Evolutionary conservation across 2,797 vertebrate species (phyloP), one percentile per base, ranked within the genome.

Genomic region (Cirrhinus mrigala): DNA sequence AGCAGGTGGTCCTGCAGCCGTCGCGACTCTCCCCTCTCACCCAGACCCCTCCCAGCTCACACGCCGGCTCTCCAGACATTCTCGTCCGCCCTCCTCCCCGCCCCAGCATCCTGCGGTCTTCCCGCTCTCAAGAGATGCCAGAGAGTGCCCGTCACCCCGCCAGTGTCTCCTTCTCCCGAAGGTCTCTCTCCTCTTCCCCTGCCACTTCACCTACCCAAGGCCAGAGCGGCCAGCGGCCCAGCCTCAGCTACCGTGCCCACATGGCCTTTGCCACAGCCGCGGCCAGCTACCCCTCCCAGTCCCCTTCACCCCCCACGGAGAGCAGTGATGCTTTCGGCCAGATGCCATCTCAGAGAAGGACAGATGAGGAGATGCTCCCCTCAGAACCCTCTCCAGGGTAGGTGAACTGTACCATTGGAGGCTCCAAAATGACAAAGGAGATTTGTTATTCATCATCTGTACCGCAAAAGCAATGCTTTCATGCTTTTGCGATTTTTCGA

Each of bases 1-100:
- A 98, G 95, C 98, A 98, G 89, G 96, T 99, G 96, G 98, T 99
- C 92, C 97, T 99, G 92, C 98, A 98, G 94, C 98, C 98, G 84
- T 99, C 98, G 0, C 96, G 97, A 90, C 98, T 99, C 91, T 99
- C 98, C 87, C 98, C 98, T 85, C 96, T 99, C 90, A 98, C 98
- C 93, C 98, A 99, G 95, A 99, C 98, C 85, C 98, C 98, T 89
- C 96, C 98, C 90, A 99, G 97, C 94, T 98, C 98, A 93, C 96
- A 96, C 79, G 97, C 97, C 40, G 97, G 97, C 93, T 99, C 98
- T 80, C 98, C 98, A 0, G 98, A 99, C 94, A 97, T 99, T 83
- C 94, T 98, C 0, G 97, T 97, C 82, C 96, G 98, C 0, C 98
- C 98, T 87, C 96, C 98, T 86, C 98, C 98, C 0, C 98, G 97